phyloP scores from a whole-genome alignment of 2,888 invertebrate genomes.

The Andrena praecox region DNA sequence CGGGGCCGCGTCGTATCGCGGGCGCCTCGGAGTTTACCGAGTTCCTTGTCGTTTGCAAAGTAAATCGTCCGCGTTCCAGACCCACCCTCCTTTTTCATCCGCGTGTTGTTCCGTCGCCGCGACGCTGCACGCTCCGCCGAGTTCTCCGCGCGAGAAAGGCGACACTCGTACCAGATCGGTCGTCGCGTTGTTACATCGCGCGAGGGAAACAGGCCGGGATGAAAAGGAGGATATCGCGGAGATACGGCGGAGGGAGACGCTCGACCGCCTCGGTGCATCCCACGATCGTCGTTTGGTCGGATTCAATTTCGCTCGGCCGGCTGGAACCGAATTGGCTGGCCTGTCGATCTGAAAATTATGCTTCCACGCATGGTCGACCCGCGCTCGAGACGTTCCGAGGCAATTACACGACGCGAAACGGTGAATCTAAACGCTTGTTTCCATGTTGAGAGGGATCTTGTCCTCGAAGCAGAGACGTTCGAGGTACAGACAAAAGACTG shows the following conservation, averaged over 20 bases:
- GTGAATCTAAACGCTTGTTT: not conserved
- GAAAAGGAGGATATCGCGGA: conserved; percentile 10
- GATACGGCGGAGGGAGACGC: conserved; percentile 24
- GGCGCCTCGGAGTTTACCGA: conserved; percentile 75
- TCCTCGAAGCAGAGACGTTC: not conserved
- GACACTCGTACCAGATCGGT: conserved; percentile 28
- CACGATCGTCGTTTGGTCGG: conserved; percentile 28
- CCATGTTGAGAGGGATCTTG: not conserved
- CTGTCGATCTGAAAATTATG: conserved; percentile 52
- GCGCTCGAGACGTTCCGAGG: not conserved
- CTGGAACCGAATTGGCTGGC: conserved; percentile 47
- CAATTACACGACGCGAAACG: conserved; percentile 8
- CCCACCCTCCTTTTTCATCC: not conserved
- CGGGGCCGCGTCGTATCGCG: conserved; percentile 72
- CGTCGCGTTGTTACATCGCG: conserved; percentile 44
- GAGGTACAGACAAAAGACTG: no score
- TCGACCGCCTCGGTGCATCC: conserved; percentile 39
- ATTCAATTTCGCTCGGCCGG: conserved; percentile 54
- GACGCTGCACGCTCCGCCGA: conserved; percentile 10
- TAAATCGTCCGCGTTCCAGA: conserved; percentile 71
- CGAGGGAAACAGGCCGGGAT: conserved; percentile 5
- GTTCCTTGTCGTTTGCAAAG: conserved; percentile 74
- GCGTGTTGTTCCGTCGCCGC: conserved; percentile 22
- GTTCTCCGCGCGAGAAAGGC: conserved; percentile 35
- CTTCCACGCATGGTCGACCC: conserved; percentile 22